Conservation (phyloP, 2,113 vertebrate species). For the Cnemophilus loriae region DNA sequence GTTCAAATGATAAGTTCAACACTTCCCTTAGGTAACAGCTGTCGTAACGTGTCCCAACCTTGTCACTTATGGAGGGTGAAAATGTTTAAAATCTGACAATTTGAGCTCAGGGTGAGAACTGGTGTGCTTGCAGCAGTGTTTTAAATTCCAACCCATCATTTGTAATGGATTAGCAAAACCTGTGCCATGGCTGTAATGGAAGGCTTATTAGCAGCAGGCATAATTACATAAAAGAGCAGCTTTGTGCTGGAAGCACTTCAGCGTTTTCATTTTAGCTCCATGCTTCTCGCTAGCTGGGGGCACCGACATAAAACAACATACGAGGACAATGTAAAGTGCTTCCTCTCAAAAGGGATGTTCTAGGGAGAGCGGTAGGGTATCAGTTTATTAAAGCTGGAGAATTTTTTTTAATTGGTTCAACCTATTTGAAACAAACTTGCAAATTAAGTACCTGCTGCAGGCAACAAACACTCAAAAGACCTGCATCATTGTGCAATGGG, state of each 20-base stretch:
- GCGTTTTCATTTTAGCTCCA: background rate
- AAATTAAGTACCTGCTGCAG: background rate
- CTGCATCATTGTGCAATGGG: accelerated
- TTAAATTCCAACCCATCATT: background rate
- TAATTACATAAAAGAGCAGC: slow-evolving; percentile 2
- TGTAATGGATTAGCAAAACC: background rate
- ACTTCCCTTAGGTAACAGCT: background rate
- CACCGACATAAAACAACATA: background rate
- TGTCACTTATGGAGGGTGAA: background rate
- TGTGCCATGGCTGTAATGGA: background rate
- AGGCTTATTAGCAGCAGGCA: background rate
- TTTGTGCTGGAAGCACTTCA: background rate
- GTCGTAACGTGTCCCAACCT: background rate
- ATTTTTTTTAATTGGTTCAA: background rate
- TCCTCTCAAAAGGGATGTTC: background rate
- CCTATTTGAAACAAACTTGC: background rate
- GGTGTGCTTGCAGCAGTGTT: background rate
- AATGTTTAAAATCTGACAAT: background rate
- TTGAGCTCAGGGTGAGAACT: background rate
- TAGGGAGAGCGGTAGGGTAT: background rate
- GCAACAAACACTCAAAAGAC: background rate
- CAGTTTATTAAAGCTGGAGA: background rate
- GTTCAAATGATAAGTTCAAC: background rate
- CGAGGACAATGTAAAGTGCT: background rate
- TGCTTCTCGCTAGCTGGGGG: background rate